Conservation (phyloP, 2,888 invertebrate genomes). For the Mesochorus sp. region DNA sequence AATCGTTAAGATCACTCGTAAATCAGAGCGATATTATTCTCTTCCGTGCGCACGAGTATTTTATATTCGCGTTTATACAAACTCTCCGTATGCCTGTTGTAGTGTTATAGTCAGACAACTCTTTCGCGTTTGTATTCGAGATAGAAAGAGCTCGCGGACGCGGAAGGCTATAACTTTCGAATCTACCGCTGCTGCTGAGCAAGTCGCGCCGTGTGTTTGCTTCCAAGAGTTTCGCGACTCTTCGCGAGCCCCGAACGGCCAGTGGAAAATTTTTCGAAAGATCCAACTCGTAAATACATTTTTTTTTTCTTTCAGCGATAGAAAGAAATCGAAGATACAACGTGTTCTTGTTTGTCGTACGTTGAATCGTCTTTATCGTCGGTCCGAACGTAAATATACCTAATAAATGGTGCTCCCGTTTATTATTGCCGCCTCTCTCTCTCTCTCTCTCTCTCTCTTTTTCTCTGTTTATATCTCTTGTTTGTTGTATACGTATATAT, state of each 20-base stretch:
- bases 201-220: constrained; percentile 41
- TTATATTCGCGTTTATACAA: no score
- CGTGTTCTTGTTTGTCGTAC: constrained; percentile 5
- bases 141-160: constrained; percentile 42
- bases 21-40: constrained; percentile 35
- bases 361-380: background rate
- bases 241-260: constrained; percentile 49
- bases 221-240: constrained; percentile 37
- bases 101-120: constrained; percentile 10
- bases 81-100: background rate
- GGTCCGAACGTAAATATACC: background rate
- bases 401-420: background rate
- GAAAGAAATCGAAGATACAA: background rate
- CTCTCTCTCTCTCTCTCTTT: background rate
- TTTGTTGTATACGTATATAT: no score
- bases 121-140: background rate
- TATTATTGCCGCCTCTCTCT: background rate
- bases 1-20: constrained; percentile 42
- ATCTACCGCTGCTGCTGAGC: constrained; percentile 55
- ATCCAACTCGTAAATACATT: background rate
- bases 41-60: no score
- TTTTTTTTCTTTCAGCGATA: background rate
- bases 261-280: constrained; percentile 50
- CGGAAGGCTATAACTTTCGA: constrained; percentile 62
- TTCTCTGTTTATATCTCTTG: background rate